phyloP scores from a whole-genome alignment of 2,113 vertebrate species.

The Trogon melanurus region DNA sequence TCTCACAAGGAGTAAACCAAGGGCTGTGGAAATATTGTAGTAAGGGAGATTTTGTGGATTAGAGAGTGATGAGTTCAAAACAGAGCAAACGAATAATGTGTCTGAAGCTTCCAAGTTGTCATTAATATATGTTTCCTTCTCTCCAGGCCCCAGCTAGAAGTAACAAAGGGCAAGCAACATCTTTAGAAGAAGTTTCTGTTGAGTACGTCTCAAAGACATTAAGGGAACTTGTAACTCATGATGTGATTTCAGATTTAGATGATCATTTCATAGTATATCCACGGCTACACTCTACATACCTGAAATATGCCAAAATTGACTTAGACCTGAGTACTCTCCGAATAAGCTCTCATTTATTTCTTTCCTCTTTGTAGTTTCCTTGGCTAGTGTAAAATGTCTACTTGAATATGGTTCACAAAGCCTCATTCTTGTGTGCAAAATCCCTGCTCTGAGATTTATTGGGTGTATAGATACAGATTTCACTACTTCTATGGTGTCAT shows the following conservation, averaged over 20 bases:
- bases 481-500: background rate
- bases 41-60: background rate
- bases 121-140: background rate
- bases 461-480: background rate
- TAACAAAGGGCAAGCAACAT: background rate
- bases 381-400: background rate
- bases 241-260: background rate
- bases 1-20: background rate
- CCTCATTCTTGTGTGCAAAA: background rate
- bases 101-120: background rate
- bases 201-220: background rate
- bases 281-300: background rate
- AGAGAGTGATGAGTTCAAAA: background rate
- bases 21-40: background rate
- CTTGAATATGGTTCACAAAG: background rate
- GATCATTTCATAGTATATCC: background rate
- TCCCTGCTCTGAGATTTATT: background rate
- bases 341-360: background rate
- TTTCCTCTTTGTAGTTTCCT: background rate
- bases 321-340: background rate
- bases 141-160: background rate
- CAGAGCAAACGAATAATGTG: background rate
- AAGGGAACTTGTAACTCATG: background rate
- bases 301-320: background rate
- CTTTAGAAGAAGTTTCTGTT: background rate